Percentiles rank a stretch among this genome's conserved stretches.
phyloP scores from a whole-genome alignment of 2,797 vertebrate species.

The Australoheros facetus region DNA sequence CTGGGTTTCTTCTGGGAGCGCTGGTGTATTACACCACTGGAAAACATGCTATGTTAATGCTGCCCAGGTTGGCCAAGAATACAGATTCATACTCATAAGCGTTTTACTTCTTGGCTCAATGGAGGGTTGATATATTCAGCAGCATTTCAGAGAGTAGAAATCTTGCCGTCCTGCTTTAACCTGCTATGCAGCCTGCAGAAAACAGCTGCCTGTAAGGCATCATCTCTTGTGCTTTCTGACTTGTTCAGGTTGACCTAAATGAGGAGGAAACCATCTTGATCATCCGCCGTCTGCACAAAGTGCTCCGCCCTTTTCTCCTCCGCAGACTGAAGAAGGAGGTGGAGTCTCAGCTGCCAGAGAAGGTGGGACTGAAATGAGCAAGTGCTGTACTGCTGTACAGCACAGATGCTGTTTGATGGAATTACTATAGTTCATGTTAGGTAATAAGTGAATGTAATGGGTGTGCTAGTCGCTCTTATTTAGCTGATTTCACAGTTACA shows the following conservation, averaged over 20 bases:
- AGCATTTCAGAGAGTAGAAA: no score
- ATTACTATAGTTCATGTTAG: neutral
- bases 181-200: neutral
- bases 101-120: neutral
- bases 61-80: neutral
- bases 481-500: neutral
- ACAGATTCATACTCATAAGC: neutral
- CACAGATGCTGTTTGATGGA: neutral
- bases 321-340: conserved; percentile 95
- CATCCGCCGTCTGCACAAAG: conserved; percentile 94
- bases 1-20: neutral
- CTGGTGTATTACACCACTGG: accelerated
- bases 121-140: accelerated
- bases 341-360: conserved; percentile 94
- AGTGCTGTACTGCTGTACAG: neutral
- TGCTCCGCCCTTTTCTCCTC: conserved; percentile 93
- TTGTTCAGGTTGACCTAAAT: conserved; percentile 89
- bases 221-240: neutral
- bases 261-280: conserved; percentile 97
- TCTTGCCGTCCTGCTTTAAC: no score
- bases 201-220: neutral
- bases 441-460: neutral
- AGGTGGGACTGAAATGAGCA: conserved; percentile 73
- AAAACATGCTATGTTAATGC: no score
- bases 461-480: neutral